phyloP scores from a whole-genome alignment of 2,113 vertebrate genomes.

The Epinephelus cyanopodus region DNA sequence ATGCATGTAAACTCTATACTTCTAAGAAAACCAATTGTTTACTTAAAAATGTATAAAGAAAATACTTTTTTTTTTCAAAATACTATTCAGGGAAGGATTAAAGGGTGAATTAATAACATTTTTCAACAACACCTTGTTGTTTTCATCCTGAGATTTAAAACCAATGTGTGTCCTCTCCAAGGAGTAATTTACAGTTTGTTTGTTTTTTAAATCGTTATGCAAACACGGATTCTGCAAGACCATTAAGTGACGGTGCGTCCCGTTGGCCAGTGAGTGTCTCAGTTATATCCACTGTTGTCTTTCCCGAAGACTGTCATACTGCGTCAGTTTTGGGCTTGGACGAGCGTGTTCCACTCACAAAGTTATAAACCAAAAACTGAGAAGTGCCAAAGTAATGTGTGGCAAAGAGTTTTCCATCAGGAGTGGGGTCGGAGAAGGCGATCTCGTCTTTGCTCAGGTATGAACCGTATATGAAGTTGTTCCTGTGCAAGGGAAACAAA shows the following conservation, averaged over 20 bases:
- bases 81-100: constrained; percentile 72
- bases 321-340: constrained; percentile 57
- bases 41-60: constrained; percentile 78
- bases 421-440: constrained; percentile 98
- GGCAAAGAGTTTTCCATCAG: constrained; percentile 98
- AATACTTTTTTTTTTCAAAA: constrained; percentile 79
- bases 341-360: constrained; percentile 88
- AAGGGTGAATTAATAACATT: constrained; percentile 77
- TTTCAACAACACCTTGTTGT: constrained; percentile 77
- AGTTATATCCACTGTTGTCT: constrained; percentile 20
- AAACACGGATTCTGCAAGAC: constrained; percentile 41
- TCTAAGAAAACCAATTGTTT: constrained; percentile 70
- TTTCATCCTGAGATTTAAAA: constrained; percentile 86
- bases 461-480: constrained; percentile 97
- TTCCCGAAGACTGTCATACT: constrained; percentile 63
- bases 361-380: constrained; percentile 98
- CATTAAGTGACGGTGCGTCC: constrained; percentile 37
- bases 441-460: constrained; percentile 98
- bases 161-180: constrained; percentile 60
- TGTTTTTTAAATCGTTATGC: constrained; percentile 16
- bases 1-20: constrained; percentile 78
- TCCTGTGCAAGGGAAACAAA: constrained; percentile 82
- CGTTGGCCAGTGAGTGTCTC: constrained; percentile 32
- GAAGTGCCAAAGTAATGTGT: constrained; percentile 96
- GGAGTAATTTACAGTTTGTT: constrained; percentile 57